Evolutionary conservation across 1,140 invertebrate genomes (phyloP).

Genomic region (Pollicipes pollicipes): DNA sequence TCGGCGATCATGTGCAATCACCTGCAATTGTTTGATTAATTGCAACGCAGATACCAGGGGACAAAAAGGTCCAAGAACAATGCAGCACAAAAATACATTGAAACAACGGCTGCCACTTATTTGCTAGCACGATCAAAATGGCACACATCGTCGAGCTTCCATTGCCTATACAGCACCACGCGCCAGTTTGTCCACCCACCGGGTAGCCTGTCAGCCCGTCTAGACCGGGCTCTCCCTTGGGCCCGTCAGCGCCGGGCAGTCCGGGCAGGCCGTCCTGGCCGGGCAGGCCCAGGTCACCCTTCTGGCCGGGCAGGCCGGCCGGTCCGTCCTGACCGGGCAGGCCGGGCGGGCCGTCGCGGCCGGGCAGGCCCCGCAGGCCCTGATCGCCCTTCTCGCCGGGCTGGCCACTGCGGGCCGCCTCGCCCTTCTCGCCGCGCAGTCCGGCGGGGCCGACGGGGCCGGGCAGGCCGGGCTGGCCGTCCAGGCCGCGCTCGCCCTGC

Average conservation of each 20-base stretch:
- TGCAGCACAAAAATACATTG: too few relatives aligned
- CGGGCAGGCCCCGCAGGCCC: constrained; percentile 23
- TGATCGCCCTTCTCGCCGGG: constrained; percentile 25
- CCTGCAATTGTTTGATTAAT: too few relatives aligned
- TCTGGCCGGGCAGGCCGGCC: constrained; percentile 17
- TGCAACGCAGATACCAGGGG: too few relatives aligned
- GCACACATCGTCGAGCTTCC: too few relatives aligned
- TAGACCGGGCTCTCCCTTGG: constrained; percentile 24
- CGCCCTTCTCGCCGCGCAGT: constrained; percentile 24
- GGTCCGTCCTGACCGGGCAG: constrained; percentile 24
- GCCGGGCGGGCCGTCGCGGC: constrained; percentile 24
- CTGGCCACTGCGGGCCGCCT: constrained; percentile 25
- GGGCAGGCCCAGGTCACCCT: constrained; percentile 18
- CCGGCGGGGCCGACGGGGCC: constrained; percentile 23
- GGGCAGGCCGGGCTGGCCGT: constrained; percentile 22
- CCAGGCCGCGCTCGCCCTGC: constrained; percentile 9
- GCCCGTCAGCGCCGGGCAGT: constrained; percentile 10
- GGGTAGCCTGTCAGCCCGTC: constrained; percentile 21
- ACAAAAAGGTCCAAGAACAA: too few relatives aligned
- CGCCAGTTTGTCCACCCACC: too few relatives aligned
- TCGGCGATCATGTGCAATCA: too few relatives aligned
- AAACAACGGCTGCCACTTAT: too few relatives aligned
- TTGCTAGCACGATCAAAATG: too few relatives aligned
- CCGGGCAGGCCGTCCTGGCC: constrained; percentile 24
- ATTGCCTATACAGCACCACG: too few relatives aligned